phyloP scores from a whole-genome alignment of 1,140 invertebrate species.

The Philotrypesis tridentata region DNA sequence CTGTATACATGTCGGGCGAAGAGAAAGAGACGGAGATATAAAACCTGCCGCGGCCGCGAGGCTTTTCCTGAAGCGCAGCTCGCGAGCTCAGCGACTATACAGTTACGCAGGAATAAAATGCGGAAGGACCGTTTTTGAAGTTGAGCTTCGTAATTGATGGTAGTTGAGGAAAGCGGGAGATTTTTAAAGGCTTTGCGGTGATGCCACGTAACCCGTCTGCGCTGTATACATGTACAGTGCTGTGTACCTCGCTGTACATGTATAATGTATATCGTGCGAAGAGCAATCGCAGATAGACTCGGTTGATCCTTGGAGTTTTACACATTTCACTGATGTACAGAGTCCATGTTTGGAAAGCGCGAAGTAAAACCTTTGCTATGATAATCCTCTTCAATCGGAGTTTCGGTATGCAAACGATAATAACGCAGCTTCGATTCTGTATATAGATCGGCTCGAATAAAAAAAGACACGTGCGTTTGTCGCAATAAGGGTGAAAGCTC shows the following conservation, averaged over 20 bases:
- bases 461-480: neutral
- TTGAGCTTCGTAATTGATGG: conserved; percentile 3
- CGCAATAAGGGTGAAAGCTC: neutral
- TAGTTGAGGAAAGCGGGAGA: neutral
- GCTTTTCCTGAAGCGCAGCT: conserved; percentile 2
- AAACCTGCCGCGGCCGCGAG: neutral
- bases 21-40: conserved; percentile 1
- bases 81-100: neutral
- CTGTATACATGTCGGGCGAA: neutral
- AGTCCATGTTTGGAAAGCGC: too few relatives aligned
- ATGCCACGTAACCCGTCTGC: too few relatives aligned
- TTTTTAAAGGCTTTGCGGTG: neutral
- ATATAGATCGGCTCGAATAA: neutral
- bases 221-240: too few relatives aligned
- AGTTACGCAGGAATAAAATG: conserved; percentile 25
- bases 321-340: too few relatives aligned
- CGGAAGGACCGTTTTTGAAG: conserved; percentile 10
- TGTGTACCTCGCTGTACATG: neutral
- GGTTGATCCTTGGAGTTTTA: too few relatives aligned
- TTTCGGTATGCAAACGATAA: too few relatives aligned
- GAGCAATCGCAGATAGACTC: neutral
- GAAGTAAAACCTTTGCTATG: too few relatives aligned
- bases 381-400: too few relatives aligned
- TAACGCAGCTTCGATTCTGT: too few relatives aligned
- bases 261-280: neutral